A percentile compares a stretch with the other conserved stretches of the same genome.
phyloP scores from a whole-genome alignment of 30 jellyfish, hydroid and myxozoan species.

The Aurelia aurita region DNA sequence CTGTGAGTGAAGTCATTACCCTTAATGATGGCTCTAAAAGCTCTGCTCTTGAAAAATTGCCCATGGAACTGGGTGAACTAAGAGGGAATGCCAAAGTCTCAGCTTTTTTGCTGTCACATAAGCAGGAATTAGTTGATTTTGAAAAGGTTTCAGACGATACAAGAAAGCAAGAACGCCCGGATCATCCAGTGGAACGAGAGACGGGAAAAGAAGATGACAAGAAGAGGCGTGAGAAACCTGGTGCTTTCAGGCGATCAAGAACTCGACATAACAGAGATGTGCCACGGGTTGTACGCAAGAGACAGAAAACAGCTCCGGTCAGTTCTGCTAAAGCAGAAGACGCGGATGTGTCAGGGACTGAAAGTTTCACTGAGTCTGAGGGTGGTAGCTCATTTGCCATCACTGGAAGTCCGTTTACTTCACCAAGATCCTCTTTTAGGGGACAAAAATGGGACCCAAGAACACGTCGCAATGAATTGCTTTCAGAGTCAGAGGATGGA shows the following conservation, averaged over 20 bases:
- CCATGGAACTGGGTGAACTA: slow-evolving; percentile 8
- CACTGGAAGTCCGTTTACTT: slow-evolving; percentile 36
- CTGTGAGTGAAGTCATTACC: slow-evolving; percentile 2
- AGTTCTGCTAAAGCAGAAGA: background rate
- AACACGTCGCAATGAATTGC: background rate
- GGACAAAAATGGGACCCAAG: background rate
- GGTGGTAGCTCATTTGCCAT: slow-evolving; percentile 45
- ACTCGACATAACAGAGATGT: slow-evolving; percentile 49
- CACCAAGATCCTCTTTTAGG: slow-evolving; percentile 50
- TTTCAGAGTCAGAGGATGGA: slow-evolving; percentile 30
- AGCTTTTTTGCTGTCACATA: slow-evolving; percentile 25
- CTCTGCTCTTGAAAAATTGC: slow-evolving; percentile 41
- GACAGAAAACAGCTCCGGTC: slow-evolving; percentile 4
- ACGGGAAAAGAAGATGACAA: background rate
- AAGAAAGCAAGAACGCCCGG: no score
- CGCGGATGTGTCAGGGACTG: slow-evolving; percentile 25
- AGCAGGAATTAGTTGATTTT: background rate
- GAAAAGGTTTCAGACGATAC: background rate
- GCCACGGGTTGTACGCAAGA: slow-evolving; percentile 37
- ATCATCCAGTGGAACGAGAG: background rate
- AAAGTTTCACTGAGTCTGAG: slow-evolving; percentile 42
- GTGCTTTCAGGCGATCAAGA: slow-evolving; percentile 33
- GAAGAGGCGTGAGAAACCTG: background rate
- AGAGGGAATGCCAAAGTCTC: slow-evolving; percentile 43
- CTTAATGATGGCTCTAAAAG: slow-evolving; percentile 9